Conservation (phyloP, 2,888 invertebrate genomes). For the Trissolcus brochymenae region DNA sequence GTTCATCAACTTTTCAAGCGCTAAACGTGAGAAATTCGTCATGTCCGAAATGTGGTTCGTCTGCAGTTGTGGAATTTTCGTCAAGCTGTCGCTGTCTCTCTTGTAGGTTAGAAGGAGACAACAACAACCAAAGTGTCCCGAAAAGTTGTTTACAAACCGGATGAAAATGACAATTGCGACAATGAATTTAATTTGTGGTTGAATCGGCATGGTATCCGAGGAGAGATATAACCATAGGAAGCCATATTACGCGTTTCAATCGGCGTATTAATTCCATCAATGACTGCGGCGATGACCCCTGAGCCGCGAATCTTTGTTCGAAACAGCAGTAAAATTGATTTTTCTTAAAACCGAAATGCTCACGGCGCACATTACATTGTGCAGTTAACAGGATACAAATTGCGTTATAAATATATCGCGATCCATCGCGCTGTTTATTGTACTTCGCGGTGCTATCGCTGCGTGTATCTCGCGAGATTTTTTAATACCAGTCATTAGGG, state of each 20-base stretch:
- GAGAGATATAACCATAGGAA: too few relatives aligned
- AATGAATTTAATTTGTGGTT: neutral
- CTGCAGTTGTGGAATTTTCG: neutral
- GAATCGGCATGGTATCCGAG: too few relatives aligned
- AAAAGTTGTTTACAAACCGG: too few relatives aligned
- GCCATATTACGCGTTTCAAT: slow-evolving; percentile 22
- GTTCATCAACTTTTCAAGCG: slow-evolving; percentile 35
- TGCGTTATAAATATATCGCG: slow-evolving; percentile 30
- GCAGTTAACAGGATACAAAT: slow-evolving; percentile 30
- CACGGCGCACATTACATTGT: neutral
- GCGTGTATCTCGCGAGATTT: slow-evolving; percentile 21
- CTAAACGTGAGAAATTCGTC: slow-evolving; percentile 18
- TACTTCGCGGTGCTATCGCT: slow-evolving; percentile 5
- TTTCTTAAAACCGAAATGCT: slow-evolving; percentile 8
- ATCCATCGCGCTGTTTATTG: slow-evolving; percentile 6
- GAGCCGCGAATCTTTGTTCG: neutral
- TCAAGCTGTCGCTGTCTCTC: too few relatives aligned
- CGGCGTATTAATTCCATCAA: slow-evolving; percentile 17
- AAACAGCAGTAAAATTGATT: slow-evolving; percentile 30
- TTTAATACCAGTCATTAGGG: slow-evolving; percentile 28
- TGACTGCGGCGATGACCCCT: slow-evolving; percentile 6
- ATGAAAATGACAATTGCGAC: too few relatives aligned
- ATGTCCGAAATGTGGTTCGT: neutral
- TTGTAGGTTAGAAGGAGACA: too few relatives aligned
- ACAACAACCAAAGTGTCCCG: too few relatives aligned